phyloP scores from a whole-genome alignment of 2,797 vertebrate species.

The Malurus splendens region DNA sequence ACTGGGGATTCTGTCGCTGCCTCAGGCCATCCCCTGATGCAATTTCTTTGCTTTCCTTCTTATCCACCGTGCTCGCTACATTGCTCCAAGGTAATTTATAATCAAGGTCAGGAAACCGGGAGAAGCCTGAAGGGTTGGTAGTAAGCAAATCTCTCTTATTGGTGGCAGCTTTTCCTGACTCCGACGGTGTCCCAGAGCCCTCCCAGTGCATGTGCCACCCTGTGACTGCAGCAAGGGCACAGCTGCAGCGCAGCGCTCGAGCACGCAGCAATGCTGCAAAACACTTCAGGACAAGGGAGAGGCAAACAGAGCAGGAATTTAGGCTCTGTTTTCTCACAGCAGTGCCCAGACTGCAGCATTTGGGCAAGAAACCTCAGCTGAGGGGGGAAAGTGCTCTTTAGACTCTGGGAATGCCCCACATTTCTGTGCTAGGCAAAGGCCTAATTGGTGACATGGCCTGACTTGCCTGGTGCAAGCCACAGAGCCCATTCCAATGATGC shows the following conservation, averaged over 20 bases:
- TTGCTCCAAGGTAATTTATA: not conserved
- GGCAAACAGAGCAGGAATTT: not conserved
- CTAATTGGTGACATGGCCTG: not conserved
- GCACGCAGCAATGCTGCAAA: not conserved
- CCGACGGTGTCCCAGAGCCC: not conserved
- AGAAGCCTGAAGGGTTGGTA: not conserved
- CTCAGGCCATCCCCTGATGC: not conserved
- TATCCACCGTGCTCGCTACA: not conserved
- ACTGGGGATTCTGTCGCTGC: not conserved
- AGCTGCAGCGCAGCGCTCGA: not conserved
- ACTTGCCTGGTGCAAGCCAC: not conserved
- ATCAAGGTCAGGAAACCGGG: not conserved
- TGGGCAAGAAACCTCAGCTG: not conserved
- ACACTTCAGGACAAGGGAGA: not conserved
- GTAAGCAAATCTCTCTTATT: not conserved
- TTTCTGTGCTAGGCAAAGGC: not conserved
- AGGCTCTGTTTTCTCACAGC: not conserved
- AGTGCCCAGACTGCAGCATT: not conserved
- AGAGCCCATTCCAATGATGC: not conserved
- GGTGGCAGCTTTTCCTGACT: not conserved
- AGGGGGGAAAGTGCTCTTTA: rapidly evolving
- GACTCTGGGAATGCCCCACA: not conserved
- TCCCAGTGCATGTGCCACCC: not conserved
- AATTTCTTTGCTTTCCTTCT: not conserved
- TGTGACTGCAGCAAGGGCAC: conserved; percentile 11